phyloP scores from a whole-genome alignment of 2,797 vertebrate species.

The Rhinoraja longicauda region DNA sequence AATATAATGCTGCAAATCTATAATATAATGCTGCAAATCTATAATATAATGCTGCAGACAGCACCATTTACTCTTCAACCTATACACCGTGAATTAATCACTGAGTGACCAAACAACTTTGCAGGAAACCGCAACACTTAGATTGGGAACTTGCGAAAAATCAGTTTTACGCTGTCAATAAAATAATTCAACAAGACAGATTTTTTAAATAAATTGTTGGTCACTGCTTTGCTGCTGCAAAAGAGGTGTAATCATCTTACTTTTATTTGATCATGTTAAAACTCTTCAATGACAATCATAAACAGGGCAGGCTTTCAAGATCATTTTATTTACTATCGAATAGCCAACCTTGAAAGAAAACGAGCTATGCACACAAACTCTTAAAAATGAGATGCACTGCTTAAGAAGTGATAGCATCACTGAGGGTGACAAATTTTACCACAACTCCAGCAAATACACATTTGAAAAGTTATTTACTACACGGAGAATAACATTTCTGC shows the following conservation, averaged over 20 bases:
- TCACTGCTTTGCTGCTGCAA: background rate
- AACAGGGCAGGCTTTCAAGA: background rate
- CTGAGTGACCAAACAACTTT: background rate
- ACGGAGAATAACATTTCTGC: background rate
- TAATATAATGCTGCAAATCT: too few species aligned
- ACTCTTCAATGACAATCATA: background rate
- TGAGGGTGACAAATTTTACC: too few species aligned
- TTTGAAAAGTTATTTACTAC: background rate
- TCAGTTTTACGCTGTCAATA: background rate
- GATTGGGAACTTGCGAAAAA: background rate
- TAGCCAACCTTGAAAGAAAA: background rate
- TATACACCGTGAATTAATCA: background rate
- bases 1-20: background rate
- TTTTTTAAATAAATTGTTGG: background rate
- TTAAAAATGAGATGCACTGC: background rate
- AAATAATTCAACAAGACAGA: background rate
- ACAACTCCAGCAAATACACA: background rate
- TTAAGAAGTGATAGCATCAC: background rate
- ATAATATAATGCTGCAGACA: background rate
- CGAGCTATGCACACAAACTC: background rate
- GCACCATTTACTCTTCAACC: background rate
- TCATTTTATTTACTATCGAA: background rate
- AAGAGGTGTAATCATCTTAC: background rate
- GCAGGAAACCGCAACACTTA: slow-evolving; percentile 17
- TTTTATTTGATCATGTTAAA: background rate